phyloP scores from a whole-genome alignment of 2,797 vertebrate species.

The Chanos chanos region DNA sequence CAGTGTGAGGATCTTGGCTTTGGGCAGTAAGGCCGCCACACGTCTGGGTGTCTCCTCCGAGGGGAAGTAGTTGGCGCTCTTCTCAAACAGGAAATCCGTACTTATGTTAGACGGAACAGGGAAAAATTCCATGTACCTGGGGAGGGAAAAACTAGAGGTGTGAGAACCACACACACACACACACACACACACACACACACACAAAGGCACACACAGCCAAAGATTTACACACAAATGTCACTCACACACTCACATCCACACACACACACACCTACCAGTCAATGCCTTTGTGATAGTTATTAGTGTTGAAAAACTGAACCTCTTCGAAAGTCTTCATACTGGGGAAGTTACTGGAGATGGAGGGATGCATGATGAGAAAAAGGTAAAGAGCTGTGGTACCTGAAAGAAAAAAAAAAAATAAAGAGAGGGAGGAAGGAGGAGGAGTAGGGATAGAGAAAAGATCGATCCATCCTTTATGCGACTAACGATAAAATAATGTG shows the following conservation, averaged over 20 bases:
- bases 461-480: not conserved
- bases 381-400: conserved; percentile 97
- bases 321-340: conserved; percentile 95
- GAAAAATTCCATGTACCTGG: conserved; percentile 97
- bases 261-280: conserved; percentile 77
- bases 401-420: conserved; percentile 45
- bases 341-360: conserved; percentile 92
- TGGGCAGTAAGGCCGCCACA: conserved; percentile 86
- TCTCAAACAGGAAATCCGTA: conserved; percentile 92
- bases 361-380: conserved; percentile 97
- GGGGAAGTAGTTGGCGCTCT: conserved; percentile 95
- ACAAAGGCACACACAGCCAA: conserved; percentile 10
- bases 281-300: conserved; percentile 97
- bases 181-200: conserved; percentile 11
- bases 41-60: conserved; percentile 88
- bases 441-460: not conserved
- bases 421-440: not conserved
- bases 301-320: conserved; percentile 97
- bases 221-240: not conserved
- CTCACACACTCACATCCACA: conserved; percentile 1
- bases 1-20: conserved; percentile 95
- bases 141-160: conserved; percentile 4
- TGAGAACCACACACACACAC: conserved; percentile 22
- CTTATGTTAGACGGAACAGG: conserved; percentile 86
- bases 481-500: conserved; percentile 38